Evolutionary conservation across 2,888 invertebrate species (phyloP), one percentile per base, ranked within the genome.

Genomic region (Aquatica leii): DNA sequence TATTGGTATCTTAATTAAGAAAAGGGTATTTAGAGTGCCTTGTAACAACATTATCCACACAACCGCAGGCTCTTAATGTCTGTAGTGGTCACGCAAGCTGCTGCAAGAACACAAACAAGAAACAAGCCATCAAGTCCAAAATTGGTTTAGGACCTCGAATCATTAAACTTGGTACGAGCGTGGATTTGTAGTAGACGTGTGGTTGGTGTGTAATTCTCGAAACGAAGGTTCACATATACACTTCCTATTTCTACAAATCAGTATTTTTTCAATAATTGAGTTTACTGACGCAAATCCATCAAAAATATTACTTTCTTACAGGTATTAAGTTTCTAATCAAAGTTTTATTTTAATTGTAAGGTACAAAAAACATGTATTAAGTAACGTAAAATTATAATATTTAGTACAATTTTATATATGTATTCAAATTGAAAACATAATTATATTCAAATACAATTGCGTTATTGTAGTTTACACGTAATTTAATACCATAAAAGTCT

Each of bases 61-160:
- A 63, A 63, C 60, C 63, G 63, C 43, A 50, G 51, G 59, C 64
- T 64, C 53, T 54, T 64, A 64, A 64, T 60, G 64, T 57, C 60
- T 60, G 64, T 60, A 64, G 64, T 60, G 64, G 64, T 64, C 64
- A 64, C 64, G 64, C 64, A 64, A 59, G 60, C 64, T 64, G 64
- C 59, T 60, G 53, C 60, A 64, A 64, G 64, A 64, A 60, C 64
- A 60, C 64, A 64, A 64, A 64, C 64, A 64, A 64, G 64, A 64
- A 64, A 64, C 64, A 64, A 64, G 64, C 56, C 64, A 64, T 64
- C 64, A 64, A 64, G 64, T 60, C 56, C 64, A 64, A 64, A 64
- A 64, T 64, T 64, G 64, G 64, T 60, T 64, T 64, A 64, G 59
- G 60, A 48, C 60, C 49, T 64, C 59, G 64, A 60, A 64, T 64